Evolutionary conservation across 1,140 invertebrate species (phyloP).

Genomic region (Drosophila teissieri): DNA sequence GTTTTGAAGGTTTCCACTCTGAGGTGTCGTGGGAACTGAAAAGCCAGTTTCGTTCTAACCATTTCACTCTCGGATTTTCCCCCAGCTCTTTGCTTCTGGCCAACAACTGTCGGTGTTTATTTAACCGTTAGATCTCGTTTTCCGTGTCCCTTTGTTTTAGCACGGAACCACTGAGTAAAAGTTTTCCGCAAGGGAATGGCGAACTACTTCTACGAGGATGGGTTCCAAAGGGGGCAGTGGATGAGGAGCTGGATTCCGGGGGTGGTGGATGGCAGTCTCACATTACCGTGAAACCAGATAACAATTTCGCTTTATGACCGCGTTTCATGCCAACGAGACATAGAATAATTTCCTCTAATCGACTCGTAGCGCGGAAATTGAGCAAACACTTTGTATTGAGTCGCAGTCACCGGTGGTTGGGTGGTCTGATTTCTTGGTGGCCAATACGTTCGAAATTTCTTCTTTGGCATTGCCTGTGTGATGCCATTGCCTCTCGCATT

Average conservation of each 20-base stretch:
- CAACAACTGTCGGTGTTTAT: slow-evolving; percentile 59
- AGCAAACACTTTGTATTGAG: slow-evolving; percentile 70
- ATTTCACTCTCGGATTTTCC: slow-evolving; percentile 29
- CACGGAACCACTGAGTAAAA: slow-evolving; percentile 29
- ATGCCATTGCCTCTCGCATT: slow-evolving; percentile 1
- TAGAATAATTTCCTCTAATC: slow-evolving; percentile 80
- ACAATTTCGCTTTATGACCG: slow-evolving; percentile 70
- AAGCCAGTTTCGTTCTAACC: slow-evolving; percentile 1
- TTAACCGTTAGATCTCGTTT: slow-evolving; percentile 53
- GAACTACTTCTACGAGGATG: not conserved
- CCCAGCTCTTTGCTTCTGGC: slow-evolving; percentile 32
- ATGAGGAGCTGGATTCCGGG: not conserved
- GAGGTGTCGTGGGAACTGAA: slow-evolving; percentile 33
- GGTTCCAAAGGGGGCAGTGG: not conserved
- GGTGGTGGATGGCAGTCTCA: slow-evolving; percentile 31
- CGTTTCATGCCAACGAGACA: slow-evolving; percentile 73
- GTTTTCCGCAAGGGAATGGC: slow-evolving; percentile 18
- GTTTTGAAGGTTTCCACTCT: slow-evolving; percentile 13
- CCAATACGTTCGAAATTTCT: not conserved
- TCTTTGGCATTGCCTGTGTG: slow-evolving; percentile 19
- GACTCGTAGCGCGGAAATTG: slow-evolving; percentile 70
- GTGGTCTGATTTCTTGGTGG: slow-evolving; percentile 1
- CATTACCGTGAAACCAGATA: slow-evolving; percentile 76
- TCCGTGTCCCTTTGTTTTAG: slow-evolving; percentile 7
- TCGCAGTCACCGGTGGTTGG: not conserved